Base-by-base conservation (phyloP, 2,113 vertebrate genomes). In the Lethenteron reissneri region DNA sequence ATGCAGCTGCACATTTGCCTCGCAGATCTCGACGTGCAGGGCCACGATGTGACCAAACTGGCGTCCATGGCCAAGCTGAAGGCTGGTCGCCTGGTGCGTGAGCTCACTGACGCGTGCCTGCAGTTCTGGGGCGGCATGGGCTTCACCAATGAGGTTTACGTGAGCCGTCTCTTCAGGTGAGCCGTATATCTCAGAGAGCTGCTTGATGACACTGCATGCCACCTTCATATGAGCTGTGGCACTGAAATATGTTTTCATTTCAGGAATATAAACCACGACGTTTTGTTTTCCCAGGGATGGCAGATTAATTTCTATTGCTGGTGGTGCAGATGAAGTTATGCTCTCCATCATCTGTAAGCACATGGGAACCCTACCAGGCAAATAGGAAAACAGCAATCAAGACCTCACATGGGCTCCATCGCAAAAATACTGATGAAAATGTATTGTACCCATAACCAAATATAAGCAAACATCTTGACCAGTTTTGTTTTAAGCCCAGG, bases 81-180 rank as follows among this genome's bases (percentile, higher is more conserved):
- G 77, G 84, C 74, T 0, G 87, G 85, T 3, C 84, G 82, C 1
- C 77, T 92, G 73, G 76, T 78, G 11, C 79, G 85, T 25, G 85
- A 89, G 57, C 10, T 89, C 71, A 73, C 79, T 1, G 87, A 91
- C 62, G 82, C 81, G 78, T 92, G 86, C 76, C 84, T 90, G 6
- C 88, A 92, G 81, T 92, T 79, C 73, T 90, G 89, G 87, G 89
- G 88, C 75, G 87, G 86, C 72, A 89, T 88, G 87, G 86, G 88
- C 69, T 91, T 82, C 79, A 90, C 85, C 74, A 88, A 74, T n/a
- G 84, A 88, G 10, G 84, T 89, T 64, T 74, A 81, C 2, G 82
- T 92, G 77, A 92, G 85, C 81, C 82, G 85, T 76, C 74, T 85
- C 73, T 91, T 87, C 80, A 87, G 89, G 88, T 90, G 68, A 83